Conservation (phyloP, 2,113 vertebrate genomes). For the Archilochus colubris region DNA sequence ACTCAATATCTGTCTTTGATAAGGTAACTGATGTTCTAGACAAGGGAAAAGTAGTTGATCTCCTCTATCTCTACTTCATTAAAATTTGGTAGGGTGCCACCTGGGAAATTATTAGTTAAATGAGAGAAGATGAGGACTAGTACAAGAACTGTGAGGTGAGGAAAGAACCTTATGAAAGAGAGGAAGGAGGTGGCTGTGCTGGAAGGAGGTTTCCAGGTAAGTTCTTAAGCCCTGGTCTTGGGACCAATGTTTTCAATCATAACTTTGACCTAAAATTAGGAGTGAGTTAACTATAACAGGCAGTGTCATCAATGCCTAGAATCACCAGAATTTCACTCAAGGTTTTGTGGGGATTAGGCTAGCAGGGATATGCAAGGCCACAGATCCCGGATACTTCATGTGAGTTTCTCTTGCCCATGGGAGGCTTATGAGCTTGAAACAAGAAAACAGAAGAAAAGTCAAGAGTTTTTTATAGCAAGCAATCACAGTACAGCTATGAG, state of each 20-base stretch:
- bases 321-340: neutral
- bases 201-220: neutral
- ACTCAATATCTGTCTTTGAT: constrained; percentile 67
- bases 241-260: neutral
- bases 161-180: neutral
- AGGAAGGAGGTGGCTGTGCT: neutral
- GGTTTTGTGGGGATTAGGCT: neutral
- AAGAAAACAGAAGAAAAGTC: neutral
- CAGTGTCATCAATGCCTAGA: neutral
- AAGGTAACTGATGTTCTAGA: constrained; percentile 69
- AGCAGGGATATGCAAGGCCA: neutral
- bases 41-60: constrained; percentile 59
- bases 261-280: neutral
- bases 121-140: constrained; percentile 33
- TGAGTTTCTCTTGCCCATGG: neutral
- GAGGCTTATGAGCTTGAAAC: neutral
- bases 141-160: neutral
- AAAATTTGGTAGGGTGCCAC: constrained; percentile 43
- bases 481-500: neutral
- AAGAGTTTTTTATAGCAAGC: neutral
- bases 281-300: neutral
- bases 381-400: neutral
- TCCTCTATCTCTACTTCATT: constrained; percentile 59
- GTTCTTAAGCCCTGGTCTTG: neutral
- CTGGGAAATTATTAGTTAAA: constrained; percentile 68